Percentiles rank a stretch among this genome's conserved stretches.
Evolutionary conservation across 2,888 invertebrate species (phyloP).

Genomic region (Drosophila mulleri): DNA sequence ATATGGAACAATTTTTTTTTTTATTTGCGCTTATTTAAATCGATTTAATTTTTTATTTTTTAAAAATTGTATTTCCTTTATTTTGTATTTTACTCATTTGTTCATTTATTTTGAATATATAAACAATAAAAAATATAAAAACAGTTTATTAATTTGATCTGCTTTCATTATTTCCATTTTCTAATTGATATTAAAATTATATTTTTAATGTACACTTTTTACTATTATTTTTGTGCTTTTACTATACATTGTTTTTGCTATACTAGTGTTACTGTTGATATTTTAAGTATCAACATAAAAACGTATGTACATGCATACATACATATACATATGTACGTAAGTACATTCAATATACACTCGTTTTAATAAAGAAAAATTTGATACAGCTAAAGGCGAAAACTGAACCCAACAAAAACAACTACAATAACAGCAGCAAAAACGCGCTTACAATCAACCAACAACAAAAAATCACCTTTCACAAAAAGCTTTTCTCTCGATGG

Average conservation of each 20-base stretch:
- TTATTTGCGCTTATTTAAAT: too few relatives aligned
- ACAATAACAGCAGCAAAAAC: conserved; percentile 37
- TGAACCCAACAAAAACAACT: conserved; percentile 26
- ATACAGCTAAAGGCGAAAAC: conserved; percentile 52
- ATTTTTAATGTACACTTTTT: not conserved
- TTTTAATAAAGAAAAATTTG: conserved; percentile 21
- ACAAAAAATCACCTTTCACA: conserved; percentile 71
- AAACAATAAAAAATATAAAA: not conserved
- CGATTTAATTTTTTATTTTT: too few relatives aligned
- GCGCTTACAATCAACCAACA: conserved; percentile 53
- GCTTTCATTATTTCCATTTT: not conserved
- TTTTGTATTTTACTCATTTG: not conserved
- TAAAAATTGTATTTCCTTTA: too few relatives aligned
- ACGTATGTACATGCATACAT: conserved; percentile 1
- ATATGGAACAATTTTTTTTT: too few relatives aligned
- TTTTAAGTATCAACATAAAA: conserved; percentile 8
- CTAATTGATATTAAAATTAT: not conserved
- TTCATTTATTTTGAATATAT: not conserved
- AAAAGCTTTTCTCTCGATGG: conserved; percentile 75
- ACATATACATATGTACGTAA: conserved; percentile 14
- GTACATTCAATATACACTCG: conserved; percentile 5
- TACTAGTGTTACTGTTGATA: not conserved
- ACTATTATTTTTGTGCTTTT: not conserved
- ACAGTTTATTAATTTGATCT: not conserved
- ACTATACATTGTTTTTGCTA: too few relatives aligned